Evolutionary conservation across 2,113 vertebrate species (phyloP).

Genomic region (Larimichthys crocea): DNA sequence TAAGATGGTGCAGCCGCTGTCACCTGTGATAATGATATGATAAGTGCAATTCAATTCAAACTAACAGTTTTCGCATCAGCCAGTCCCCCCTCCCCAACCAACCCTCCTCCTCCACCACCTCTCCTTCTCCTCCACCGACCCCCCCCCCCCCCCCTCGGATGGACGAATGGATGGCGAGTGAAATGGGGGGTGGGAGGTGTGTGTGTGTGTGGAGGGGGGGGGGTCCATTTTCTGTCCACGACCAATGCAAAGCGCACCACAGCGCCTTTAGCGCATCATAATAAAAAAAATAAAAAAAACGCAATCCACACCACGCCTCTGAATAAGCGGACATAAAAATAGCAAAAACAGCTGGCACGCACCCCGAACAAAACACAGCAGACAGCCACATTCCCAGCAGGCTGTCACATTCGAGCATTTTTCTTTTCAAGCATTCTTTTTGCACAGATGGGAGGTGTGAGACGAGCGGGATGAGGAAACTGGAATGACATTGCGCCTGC

Average conservation of each 20-base stretch:
- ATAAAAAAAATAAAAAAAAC: constrained; percentile 5
- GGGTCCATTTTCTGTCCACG: constrained; percentile 63
- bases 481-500: constrained; percentile 76
- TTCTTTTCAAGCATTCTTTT: constrained; percentile 14
- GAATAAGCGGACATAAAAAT: constrained; percentile 20
- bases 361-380: constrained; percentile 40
- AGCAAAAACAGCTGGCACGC: constrained; percentile 58
- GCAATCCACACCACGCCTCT: constrained; percentile 49
- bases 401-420: constrained; percentile 37
- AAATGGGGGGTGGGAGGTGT: constrained; percentile 17
- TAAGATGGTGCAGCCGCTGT: constrained; percentile 62
- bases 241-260: constrained; percentile 59
- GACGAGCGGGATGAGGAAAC: constrained; percentile 44
- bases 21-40: constrained; percentile 2
- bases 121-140: not conserved
- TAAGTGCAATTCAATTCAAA: constrained; percentile 8
- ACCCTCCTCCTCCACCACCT: not conserved
- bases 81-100: not conserved
- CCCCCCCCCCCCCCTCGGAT: constrained; percentile 48
- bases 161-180: constrained; percentile 50
- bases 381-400: constrained; percentile 58
- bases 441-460: constrained; percentile 53
- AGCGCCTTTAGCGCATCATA: constrained; percentile 48
- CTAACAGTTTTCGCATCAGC: constrained; percentile 50
- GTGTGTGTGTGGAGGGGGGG: too few species aligned